A percentile compares a stretch with the other conserved stretches of the same genome.
phyloP scores from a whole-genome alignment of 2,797 vertebrate genomes.

The Epinephelus coioides region DNA sequence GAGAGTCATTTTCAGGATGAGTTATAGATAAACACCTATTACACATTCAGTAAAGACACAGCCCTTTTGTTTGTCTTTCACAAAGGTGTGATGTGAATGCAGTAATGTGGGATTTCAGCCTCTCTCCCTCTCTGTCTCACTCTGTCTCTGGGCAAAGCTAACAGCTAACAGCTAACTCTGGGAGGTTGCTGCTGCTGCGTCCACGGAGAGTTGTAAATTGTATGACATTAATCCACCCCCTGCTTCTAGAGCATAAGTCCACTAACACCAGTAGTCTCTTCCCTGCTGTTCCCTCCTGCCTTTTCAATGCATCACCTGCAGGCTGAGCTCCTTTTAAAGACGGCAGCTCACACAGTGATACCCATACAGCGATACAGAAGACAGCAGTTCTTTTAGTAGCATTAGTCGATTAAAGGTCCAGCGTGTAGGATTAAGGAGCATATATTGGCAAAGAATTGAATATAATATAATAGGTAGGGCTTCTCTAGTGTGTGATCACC shows the following conservation, averaged over 20 bases:
- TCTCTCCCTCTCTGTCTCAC: not conserved
- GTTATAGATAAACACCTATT: constrained; percentile 25
- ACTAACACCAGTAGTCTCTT: constrained; percentile 28
- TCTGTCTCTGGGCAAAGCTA: constrained; percentile 34
- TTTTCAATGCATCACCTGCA: constrained; percentile 30
- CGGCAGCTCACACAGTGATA: not conserved
- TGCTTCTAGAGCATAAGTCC: constrained; percentile 52
- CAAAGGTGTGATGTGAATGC: constrained; percentile 25
- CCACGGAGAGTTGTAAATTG: constrained; percentile 60
- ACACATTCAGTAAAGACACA: constrained; percentile 16
- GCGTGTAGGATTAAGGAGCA: no score
- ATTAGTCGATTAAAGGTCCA: no score
- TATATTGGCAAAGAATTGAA: no score
- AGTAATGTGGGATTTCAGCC: constrained; percentile 2
- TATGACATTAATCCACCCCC: constrained; percentile 47
- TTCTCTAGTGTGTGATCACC: no score
- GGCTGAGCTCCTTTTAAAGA: constrained; percentile 12
- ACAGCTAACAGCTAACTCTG: constrained; percentile 35
- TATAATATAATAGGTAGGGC: no score
- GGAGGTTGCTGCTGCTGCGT: constrained; percentile 46
- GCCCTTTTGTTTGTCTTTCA: constrained; percentile 8
- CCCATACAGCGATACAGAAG: not conserved
- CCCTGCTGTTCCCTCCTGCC: constrained; percentile 29
- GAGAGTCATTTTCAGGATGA: constrained; percentile 42
- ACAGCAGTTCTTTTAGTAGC: not conserved